Base-by-base conservation (phyloP, 2,888 invertebrate species). In the Brachyptera putata region DNA sequence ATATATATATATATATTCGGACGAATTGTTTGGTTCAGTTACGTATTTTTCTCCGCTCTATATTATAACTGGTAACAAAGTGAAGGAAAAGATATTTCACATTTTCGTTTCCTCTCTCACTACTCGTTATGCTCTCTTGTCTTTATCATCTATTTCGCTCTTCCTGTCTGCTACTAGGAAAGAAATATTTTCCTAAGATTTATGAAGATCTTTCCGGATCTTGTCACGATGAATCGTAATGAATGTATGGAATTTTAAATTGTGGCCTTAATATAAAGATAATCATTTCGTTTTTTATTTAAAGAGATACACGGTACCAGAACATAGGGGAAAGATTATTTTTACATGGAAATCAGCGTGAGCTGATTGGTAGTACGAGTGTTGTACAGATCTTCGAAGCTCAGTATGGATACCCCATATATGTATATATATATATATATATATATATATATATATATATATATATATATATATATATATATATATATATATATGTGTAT, bases 51-150 rank as follows among this genome's bases (percentile, higher is more conserved):
- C 26, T 30, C 14, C 25, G 50, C n/a, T n/a, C n/a, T n/a, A n/a
- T n/a, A 26, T 16, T 21, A 21, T 53, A 53, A 36, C 53, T 13
- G 53, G 21, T 53, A 53, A 53, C 53, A 53, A 53, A 53, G 53
- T 53, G 16, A 53, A 53, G 53, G 53, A 53, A 53, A 36, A 53
- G 53, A 53, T 53, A 53, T 53, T 53, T 53, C 53, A 53, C 53
- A 53, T 53, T 53, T 53, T 34, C 36, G 53, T 34, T 53, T 53
- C 53, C 53, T 34, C 16, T 53, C 21, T 24, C 46, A n/a, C 34
- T 36, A 53, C 53, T 34, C 53, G 36, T 21, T 7, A n/a, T 53
- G 36, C 18, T 34, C 53, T 34, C 36, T 53, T 36, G 53, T 53
- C 53, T 53, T 53, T 53, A 53, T 53, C 53, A 53, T 53, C 34